These are phyloP conservation scores for Lamellibrachia columna DNA, from an alignment of 2,888 invertebrate genomes.

Conservation along the genomic window DNA sequence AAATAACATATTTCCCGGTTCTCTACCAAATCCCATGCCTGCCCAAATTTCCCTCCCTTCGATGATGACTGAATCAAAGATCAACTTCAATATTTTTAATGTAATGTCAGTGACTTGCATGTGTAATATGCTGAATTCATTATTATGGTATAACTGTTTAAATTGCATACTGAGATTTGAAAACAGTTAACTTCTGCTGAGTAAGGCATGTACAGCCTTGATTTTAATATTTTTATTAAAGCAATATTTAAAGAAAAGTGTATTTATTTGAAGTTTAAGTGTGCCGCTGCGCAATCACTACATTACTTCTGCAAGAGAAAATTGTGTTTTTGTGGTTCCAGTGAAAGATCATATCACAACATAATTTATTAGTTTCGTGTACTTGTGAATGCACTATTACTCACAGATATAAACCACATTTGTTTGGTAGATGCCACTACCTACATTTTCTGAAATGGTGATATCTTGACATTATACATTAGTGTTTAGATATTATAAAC, in stretches of 20 bases:
- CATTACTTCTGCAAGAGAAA: no score
- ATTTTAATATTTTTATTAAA: not conserved
- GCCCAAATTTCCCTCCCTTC: not conserved
- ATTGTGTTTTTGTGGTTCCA: no score
- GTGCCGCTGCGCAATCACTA: no score
- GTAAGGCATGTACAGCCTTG: not conserved
- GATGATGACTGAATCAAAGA: not conserved
- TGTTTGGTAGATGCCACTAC: not conserved
- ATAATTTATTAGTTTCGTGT: not conserved
- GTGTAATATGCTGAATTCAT: not conserved
- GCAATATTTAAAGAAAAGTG: not conserved
- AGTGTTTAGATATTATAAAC: not conserved
- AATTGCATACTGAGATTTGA: not conserved
- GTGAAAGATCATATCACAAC: no score
- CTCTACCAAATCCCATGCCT: not conserved
- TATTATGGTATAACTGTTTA: not conserved
- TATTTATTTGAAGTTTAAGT: no score
- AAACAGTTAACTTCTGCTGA: not conserved
- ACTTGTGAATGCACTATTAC: not conserved
- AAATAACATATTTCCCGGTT: not conserved
- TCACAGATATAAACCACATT: not conserved
- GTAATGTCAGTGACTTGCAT: not conserved
- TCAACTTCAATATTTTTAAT: not conserved
- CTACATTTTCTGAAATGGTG: not conserved
- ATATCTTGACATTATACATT: not conserved